Evolutionary conservation across 2,888 invertebrate species (phyloP).

Genomic region (Mimachlamys varia): DNA sequence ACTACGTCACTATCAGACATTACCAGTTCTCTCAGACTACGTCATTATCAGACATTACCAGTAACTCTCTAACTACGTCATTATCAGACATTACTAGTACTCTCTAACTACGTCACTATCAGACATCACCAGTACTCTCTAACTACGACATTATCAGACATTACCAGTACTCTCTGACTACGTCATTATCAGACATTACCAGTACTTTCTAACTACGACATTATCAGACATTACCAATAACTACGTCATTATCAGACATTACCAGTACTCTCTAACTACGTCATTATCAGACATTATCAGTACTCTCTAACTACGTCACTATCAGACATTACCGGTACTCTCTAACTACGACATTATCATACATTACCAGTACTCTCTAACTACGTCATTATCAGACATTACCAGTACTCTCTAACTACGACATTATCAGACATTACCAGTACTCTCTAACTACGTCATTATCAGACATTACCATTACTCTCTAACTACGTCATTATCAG

Average conservation of each 20-base stretch:
- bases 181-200: conserved; percentile 24
- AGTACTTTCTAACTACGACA: not conserved
- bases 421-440: not conserved
- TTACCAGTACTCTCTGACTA: not conserved
- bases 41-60: not conserved
- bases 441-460: not conserved
- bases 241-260: conserved; percentile 15
- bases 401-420: not conserved
- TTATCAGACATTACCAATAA: not conserved
- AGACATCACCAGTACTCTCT: not conserved
- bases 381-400: conserved; percentile 24
- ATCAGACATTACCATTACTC: not conserved
- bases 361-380: not conserved
- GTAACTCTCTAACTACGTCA: not conserved
- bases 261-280: not conserved
- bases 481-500: not conserved
- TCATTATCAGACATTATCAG: not conserved
- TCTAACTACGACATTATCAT: not conserved
- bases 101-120: not conserved
- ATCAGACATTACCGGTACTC: not conserved
- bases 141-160: not conserved
- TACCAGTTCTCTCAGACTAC: too few relatives aligned
- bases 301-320: not conserved
- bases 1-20: too few relatives aligned
- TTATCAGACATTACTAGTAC: not conserved